Base-by-base conservation (phyloP, 2,888 invertebrate genomes). In the Rhingia rostrata region DNA sequence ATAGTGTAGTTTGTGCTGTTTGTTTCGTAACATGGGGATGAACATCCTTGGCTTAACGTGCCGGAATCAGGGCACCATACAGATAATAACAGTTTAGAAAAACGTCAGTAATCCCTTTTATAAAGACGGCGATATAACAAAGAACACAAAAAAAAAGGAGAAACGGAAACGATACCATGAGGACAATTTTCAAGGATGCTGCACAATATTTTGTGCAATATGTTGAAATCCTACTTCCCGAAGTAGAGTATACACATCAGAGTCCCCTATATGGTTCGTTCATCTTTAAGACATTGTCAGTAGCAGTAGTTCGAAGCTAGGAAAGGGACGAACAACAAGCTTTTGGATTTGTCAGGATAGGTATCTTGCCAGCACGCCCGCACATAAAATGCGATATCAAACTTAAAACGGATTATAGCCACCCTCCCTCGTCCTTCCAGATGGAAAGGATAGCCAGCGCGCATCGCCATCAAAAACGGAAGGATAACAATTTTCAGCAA, bases 41-140 rank as follows among this genome's bases (percentile, higher is more conserved):
- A 64, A 70, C 70, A 82, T 77, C 70, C 70, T 58, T 72, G 70
- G 81, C 64, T 82, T 72, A 82, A 70, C 75, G 81, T 84, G 70
- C 80, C 37, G 60, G 80, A 80, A 84, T 84, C 84, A 84, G 80
- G 74, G 66, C 80, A 84, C 54, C 84, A 53, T 70, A 47, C 66
- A 84, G 84, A 84, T 84, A 84, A 84, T 84, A 84, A 84, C 84
- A 84, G 84, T 84, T 84, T 84, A 75, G 74, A 66, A 84, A 74
- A 84, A 84, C 80, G 84, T 80, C 84, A 74, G 80, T 84, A 84
- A 84, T 84, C 80, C 80, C 54, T 79, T 84, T 84, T 79, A 79
- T 79, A 60, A 53, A 64, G 33, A 64, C 39, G 41, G 49, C 30
- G 69, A 51, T 45, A 67, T 22, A 45, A 6, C 35, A 14, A 43